Base-by-base conservation (phyloP, 2,113 vertebrate genomes). In the Hypanus sabinus region DNA sequence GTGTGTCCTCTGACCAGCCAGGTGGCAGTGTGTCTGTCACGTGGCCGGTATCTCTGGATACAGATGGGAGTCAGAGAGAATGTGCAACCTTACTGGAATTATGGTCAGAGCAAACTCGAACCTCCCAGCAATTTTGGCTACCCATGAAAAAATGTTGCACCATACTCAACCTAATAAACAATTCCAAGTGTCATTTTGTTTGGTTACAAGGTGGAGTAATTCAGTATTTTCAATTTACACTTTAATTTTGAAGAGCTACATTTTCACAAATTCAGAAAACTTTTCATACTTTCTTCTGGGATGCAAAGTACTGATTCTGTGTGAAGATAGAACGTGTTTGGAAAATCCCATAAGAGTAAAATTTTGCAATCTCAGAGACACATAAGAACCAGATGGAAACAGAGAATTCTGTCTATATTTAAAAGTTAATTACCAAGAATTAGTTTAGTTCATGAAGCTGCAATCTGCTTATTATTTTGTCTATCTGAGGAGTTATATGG, bases 381-480 rank as follows among this genome's bases (percentile, higher is more conserved):
- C n/a, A 55, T 5, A 6, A 38, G 38, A 88, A 55, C 24, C 83
- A 88, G 57, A 62, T 88, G 12, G 57, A 88, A 88, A 62, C 27
- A 12, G 60, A 88, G 10, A 62, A 88, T 62, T n/a, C 83, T 87
- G 55, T 60, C 83, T 88, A 65, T 65, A 90, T 65, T 33, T 90
- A 90, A 90, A 90, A 68, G 85, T 33, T 90, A 90, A 90, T 90
- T 65, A 65, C 60, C n/a, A 65, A 90, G 85, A 68, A 90, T 65
- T 90, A 90, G 85, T 16, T 79, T 33, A 16, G 30, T 33, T 90
- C 60, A 30, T 18, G 33, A 62, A 65, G 57, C 30, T 65, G 30
- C 85, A 33, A 90, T 90, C 85, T 90, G 57, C 60, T 90, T 90
- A 90, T 90, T 90, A 90, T 68, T 90, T 33, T 90, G 85, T 90